Percentiles rank a stretch among this genome's conserved stretches.
These are phyloP conservation scores for Gastrophryne carolinensis DNA, from an alignment of 2,797 vertebrate genomes.

Conservation along the genomic window DNA sequence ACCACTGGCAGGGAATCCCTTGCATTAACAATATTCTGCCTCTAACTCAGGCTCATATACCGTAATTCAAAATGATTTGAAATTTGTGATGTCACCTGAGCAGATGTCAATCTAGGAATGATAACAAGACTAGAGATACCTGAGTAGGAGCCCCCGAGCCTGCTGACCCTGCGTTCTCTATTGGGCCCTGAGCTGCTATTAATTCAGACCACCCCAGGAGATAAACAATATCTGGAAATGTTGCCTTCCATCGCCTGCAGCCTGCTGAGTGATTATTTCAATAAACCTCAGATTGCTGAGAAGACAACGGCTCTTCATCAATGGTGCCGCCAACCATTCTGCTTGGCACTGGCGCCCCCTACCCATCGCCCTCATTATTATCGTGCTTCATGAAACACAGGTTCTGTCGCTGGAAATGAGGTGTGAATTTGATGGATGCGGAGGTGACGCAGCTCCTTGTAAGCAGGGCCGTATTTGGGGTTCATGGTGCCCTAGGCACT, in stretches of 20 bases:
- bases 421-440: not conserved
- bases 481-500: too few relatives aligned
- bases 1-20: too few relatives aligned
- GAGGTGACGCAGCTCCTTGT: not conserved
- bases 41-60: too few relatives aligned
- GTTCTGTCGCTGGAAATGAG: not conserved
- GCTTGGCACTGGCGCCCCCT: not conserved
- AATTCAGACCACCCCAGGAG: slow-evolving; percentile 13
- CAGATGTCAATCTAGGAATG: too few relatives aligned
- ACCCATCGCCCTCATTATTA: not conserved
- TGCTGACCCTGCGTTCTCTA: not conserved
- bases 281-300: slow-evolving; percentile 15
- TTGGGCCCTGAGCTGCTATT: not conserved
- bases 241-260: not conserved
- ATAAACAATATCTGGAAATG: slow-evolving; percentile 3
- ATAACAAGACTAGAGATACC: too few relatives aligned
- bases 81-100: too few relatives aligned
- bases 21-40: too few relatives aligned
- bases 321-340: not conserved
- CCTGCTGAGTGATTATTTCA: slow-evolving; percentile 13
- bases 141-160: too few relatives aligned
- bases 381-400: not conserved
- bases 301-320: not conserved
- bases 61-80: too few relatives aligned
- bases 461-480: too few relatives aligned